Conservation (phyloP, 2,797 vertebrate genomes). For the Nyctalus aviator region DNA sequence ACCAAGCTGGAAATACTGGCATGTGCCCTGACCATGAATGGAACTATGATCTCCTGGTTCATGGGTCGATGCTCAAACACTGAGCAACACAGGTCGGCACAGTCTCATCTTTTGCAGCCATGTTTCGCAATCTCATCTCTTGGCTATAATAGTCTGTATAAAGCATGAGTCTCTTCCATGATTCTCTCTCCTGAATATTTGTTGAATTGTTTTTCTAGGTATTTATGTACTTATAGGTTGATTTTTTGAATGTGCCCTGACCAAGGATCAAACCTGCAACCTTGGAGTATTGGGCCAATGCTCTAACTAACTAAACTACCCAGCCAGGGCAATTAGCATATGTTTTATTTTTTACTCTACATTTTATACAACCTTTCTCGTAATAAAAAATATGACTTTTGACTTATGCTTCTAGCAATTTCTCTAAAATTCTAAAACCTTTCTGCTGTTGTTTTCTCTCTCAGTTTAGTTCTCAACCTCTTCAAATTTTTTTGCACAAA, state of each 20-base stretch:
- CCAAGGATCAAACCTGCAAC: neutral
- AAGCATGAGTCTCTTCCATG: neutral
- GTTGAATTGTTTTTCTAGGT: neutral
- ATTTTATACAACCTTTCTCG: neutral
- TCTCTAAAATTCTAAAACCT: conserved; percentile 27
- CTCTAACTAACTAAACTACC: neutral
- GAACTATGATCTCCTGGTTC: too few species aligned
- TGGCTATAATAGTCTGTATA: neutral
- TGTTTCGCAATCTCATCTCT: neutral
- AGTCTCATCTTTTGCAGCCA: too few species aligned
- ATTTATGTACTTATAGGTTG: neutral
- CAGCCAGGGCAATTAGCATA: neutral
- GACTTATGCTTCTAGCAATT: neutral
- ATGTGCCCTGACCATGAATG: too few species aligned
- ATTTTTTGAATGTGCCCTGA: neutral
- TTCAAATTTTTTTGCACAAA: neutral
- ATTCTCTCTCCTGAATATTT: neutral
- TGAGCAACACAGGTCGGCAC: too few species aligned
- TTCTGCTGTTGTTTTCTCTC: neutral
- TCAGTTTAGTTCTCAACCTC: neutral
- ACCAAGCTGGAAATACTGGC: too few species aligned
- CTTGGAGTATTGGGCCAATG: neutral
- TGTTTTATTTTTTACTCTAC: neutral
- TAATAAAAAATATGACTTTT: neutral
- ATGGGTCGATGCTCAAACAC: too few species aligned